Evolutionary conservation across 1,140 invertebrate species (phyloP), one percentile per base, ranked within the genome.

Genomic region (Idris sp.): DNA sequence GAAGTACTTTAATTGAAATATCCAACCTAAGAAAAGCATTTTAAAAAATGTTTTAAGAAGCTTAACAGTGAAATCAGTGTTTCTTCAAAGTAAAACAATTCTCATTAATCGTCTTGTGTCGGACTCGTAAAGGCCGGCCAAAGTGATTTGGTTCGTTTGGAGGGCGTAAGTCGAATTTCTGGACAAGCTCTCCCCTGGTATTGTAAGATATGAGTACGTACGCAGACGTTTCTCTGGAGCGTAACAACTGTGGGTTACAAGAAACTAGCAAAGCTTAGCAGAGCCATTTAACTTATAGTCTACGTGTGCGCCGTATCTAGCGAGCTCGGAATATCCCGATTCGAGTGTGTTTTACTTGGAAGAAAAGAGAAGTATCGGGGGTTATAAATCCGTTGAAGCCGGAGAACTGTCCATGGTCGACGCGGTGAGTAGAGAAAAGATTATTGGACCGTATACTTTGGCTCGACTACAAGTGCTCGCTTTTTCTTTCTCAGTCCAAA

Each of bases 301-400:
- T 76, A 76, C 62, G 68, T 76, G 67, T 44, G 58, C 58, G 30
- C 8, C 43, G 72, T 49, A 61, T 28, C 68, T 51, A 72, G 35
- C 43, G 61, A 46, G 56, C 36, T 65, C 46, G 46, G 61, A 54
- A 71, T 76, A 71, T 67, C 53, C 54, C 73, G 65, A n/a, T 67
- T 76, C 61, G 67, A 76, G 74, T 76, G 67, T 72, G 68, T 68
- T 76, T 72, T 72, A 72, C 54, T 59, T 41, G 36, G 43, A 68
- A 67, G 74, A 72, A 76, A 76, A 71, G 59, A 76, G 46, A 65
- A 75, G 59, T 75, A 76, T 76, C 74, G 38, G 54, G 53, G 65
- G 74, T 71, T 76, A 76, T 76, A 76, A 76, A 76, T 76, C 74
- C 74, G 67, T 76, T 71, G 74, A 62, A 76, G 67, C 65, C 49